Conservation (phyloP, 1,140 invertebrate species). For the Campoletis sonorensis region DNA sequence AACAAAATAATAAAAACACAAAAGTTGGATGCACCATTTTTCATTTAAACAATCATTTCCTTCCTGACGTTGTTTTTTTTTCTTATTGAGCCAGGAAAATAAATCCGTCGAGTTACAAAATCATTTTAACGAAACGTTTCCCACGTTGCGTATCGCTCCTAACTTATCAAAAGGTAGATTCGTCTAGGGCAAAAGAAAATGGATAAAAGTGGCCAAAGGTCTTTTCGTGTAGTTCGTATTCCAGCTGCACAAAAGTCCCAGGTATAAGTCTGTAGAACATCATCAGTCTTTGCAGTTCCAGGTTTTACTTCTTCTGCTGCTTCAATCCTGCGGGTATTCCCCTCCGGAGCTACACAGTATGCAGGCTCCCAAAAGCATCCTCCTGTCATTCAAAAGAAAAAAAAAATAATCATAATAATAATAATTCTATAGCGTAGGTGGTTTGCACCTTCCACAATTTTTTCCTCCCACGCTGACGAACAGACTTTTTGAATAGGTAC, state of each 20-base stretch:
- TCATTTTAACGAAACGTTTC: not conserved
- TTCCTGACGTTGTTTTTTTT: no score
- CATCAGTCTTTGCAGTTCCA: not conserved
- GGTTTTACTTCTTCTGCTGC: not conserved
- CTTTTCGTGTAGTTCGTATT: not conserved
- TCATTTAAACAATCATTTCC: no score
- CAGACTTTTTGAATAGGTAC: no score
- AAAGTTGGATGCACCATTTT: no score
- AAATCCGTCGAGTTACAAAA: not conserved
- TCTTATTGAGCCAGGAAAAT: no score
- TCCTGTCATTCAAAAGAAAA: not conserved
- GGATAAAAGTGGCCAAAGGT: not conserved
- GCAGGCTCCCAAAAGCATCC: slow-evolving; percentile 2
- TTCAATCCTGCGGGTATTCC: not conserved
- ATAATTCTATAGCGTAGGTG: not conserved
- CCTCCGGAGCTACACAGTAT: not conserved
- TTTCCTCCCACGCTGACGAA: not conserved
- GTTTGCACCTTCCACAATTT: not conserved
- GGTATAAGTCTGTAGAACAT: not conserved
- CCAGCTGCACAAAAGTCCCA: slow-evolving; percentile 6
- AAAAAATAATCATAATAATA: no score
- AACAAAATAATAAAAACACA: no score
- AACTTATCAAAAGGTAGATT: not conserved
- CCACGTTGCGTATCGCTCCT: not conserved
- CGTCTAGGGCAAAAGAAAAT: not conserved